Base-by-base conservation (phyloP, 2,888 invertebrate species). In the Parasteatoda lunata region DNA sequence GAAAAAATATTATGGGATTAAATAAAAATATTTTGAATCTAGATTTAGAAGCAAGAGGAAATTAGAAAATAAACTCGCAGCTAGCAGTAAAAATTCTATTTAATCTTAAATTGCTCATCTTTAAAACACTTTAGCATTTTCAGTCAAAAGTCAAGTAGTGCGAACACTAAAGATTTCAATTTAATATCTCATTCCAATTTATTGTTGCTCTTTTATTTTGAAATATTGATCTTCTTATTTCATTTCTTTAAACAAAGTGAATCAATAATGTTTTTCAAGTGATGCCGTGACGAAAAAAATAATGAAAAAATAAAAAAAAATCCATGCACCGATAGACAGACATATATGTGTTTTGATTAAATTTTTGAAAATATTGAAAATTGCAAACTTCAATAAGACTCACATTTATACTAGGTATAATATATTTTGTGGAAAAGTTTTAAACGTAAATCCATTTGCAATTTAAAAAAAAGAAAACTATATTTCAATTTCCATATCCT, bases 301-400 rank as follows among this genome's bases (percentile, higher is more conserved):
- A 59, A 59, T 7, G 4, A 59, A 59, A 13, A 7, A 59, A 59
- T 59, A 59, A 30, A 30, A 30, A 30, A 30, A 30, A 30, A 30
- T 30, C 30, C 30, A 30, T 30, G 30, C 30, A 30, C 0, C 0
- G 30, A 30, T 30, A 30, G 30, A 30, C 30, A 30, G 76, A 83
- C 78, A 73, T 72, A 84, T 73, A 84, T 78, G 78, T 77, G 64
- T 78, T 78, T 84, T 84, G 84, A 78, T 47, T 54, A 78, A 84
- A 78, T 52, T 78, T 75, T 78, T 13, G 45, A 68, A 84, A 77
- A 78, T 77, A 84, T 78, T 84, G 78, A 84, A 84, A 78, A 84
- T 47, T 45, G 15, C 47, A 6, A 45, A 54, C 51, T 69, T 65
- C 72, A 66, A 77, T 78, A 77, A 47, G 72, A 45, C 9, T n/a